Percentiles rank a stretch among this genome's conserved stretches.
phyloP scores from a whole-genome alignment of 2,797 vertebrate genomes.

The Tamandua tetradactyla region DNA sequence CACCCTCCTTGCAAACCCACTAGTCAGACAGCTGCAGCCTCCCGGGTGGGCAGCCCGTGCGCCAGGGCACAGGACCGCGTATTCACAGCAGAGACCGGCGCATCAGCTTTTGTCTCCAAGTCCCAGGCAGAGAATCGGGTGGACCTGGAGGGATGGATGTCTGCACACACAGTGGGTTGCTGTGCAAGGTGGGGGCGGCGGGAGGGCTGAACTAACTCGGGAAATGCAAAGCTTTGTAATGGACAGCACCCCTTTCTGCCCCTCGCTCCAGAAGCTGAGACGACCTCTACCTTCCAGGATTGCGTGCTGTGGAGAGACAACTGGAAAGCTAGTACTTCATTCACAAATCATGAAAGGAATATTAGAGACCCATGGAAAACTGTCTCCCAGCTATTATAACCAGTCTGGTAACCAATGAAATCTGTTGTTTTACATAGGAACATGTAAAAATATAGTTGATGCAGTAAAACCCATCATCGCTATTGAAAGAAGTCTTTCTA shows the following conservation, averaged over 20 bases:
- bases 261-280: neutral
- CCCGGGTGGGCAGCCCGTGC: no score
- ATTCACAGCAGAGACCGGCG: neutral
- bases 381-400: neutral
- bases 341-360: neutral
- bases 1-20: no score
- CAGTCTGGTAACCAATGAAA: neutral
- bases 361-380: neutral
- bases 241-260: neutral
- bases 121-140: no score
- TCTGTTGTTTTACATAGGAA: neutral
- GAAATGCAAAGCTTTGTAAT: neutral
- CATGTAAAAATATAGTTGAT: neutral
- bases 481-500: neutral
- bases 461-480: neutral
- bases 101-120: no score
- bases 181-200: neutral
- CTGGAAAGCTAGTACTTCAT: neutral
- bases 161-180: neutral
- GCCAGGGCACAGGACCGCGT: no score
- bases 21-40: no score
- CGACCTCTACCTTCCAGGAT: no score
- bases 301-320: neutral
- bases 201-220: neutral
- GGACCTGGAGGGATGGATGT: no score